Percentiles rank a stretch among this genome's conserved stretches.
Conservation (phyloP, 2,797 vertebrate genomes). For the Coluber constrictor region DNA sequence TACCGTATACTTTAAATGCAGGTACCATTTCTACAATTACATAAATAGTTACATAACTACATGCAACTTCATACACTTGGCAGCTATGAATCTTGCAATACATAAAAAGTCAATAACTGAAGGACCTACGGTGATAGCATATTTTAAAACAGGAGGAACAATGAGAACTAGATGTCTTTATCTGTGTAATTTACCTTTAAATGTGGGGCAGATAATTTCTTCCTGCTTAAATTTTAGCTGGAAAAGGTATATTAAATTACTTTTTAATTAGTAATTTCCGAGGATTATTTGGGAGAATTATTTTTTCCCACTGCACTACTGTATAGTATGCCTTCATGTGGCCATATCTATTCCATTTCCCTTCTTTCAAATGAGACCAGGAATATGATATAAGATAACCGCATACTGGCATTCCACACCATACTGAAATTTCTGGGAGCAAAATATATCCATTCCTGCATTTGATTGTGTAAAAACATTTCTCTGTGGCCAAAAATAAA, state of each 20-base stretch:
- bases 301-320: neutral
- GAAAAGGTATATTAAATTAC: neutral
- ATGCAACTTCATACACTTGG: neutral
- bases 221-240: neutral
- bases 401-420: too few species aligned
- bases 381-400: neutral
- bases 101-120: constrained; percentile 2
- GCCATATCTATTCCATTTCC: neutral
- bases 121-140: constrained; percentile 20
- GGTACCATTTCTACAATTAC: neutral
- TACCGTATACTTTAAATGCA: neutral
- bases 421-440: neutral
- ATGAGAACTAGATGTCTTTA: neutral
- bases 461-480: neutral
- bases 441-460: neutral
- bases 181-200: neutral
- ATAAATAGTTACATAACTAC: neutral
- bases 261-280: too few species aligned
- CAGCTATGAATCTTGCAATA: neutral
- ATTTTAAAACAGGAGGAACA: constrained; percentile 16
- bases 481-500: neutral
- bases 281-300: neutral
- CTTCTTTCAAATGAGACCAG: neutral
- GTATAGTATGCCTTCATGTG: neutral
- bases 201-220: neutral